A percentile compares a stretch with the other conserved stretches of the same genome.
Conservation (phyloP, 2,888 invertebrate species). For the Scaptomyza flava region DNA sequence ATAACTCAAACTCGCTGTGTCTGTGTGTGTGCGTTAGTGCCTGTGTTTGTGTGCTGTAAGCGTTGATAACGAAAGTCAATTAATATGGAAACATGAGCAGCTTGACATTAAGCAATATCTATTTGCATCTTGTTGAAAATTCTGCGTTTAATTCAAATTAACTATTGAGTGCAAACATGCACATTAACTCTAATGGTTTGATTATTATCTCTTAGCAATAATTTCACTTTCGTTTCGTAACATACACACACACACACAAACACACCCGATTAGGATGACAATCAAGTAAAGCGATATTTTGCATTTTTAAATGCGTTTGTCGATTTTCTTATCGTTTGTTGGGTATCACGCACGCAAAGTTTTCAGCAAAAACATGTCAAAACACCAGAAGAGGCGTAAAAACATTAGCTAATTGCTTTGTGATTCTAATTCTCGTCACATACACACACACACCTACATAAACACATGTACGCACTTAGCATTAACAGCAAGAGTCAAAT, state of each 20-base stretch:
- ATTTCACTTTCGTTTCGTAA: background rate
- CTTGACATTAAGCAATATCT: background rate
- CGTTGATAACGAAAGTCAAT: conserved; percentile 31
- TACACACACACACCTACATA: background rate
- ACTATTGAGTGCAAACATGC: background rate
- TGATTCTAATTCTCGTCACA: conserved; percentile 18
- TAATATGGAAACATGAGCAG: conserved; percentile 9
- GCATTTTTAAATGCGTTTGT: conserved; percentile 1
- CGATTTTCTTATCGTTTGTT: conserved; percentile 23
- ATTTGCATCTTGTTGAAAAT: background rate
- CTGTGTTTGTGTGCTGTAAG: conserved; percentile 1
- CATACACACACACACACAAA: background rate
- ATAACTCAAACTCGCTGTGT: conserved; percentile 37
- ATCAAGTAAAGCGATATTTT: background rate
- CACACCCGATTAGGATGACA: too few species aligned
- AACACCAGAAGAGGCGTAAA: conserved; percentile 18
- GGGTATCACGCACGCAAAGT: conserved; percentile 24
- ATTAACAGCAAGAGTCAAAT: conserved; percentile 6
- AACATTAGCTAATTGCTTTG: conserved; percentile 54
- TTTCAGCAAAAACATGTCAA: conserved; percentile 30
- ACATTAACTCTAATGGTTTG: background rate
- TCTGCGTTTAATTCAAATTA: background rate
- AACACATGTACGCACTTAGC: conserved; percentile 2
- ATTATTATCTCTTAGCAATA: background rate
- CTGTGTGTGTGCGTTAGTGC: background rate